These are phyloP conservation scores for Rapana venosa DNA, from an alignment of 2,888 invertebrate species.

Conservation along the genomic window DNA sequence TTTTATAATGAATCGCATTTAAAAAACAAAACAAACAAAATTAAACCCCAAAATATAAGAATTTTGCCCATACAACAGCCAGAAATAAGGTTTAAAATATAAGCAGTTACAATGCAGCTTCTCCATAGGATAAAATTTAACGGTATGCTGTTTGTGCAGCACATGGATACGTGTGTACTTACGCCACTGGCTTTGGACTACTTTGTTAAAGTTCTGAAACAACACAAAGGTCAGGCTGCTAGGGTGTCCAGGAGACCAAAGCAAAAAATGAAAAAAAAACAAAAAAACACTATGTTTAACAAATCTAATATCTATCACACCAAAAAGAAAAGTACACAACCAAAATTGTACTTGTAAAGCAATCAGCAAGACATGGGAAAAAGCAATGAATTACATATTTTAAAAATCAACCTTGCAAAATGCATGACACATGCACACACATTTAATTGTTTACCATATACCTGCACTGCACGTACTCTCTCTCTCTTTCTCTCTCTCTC, in stretches of 20 bases:
- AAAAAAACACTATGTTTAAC: not conserved
- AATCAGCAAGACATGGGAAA: not conserved
- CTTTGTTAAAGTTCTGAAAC: conserved; percentile 76
- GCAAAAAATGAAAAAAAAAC: not conserved
- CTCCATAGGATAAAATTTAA: too few species aligned
- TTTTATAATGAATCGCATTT: too few species aligned
- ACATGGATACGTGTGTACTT: conserved; percentile 59
- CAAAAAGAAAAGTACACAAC: not conserved
- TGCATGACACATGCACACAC: too few species aligned
- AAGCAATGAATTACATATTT: too few species aligned
- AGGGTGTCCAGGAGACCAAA: conserved; percentile 73
- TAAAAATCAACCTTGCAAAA: too few species aligned
- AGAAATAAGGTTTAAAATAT: too few species aligned
- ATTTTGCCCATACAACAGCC: too few species aligned
- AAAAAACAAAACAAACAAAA: too few species aligned
- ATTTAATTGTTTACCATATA: too few species aligned
- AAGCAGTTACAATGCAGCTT: too few species aligned
- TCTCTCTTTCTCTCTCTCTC: not conserved
- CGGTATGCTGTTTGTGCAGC: too few species aligned
- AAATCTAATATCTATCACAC: not conserved
- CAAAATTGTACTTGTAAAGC: not conserved
- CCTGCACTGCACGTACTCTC: not conserved
- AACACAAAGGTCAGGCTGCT: conserved; percentile 40
- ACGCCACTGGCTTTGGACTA: conserved; percentile 76
- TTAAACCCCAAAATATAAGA: too few species aligned